Conservation (phyloP, 2,888 invertebrate genomes). For the Aphidoletes aphidimyza region DNA sequence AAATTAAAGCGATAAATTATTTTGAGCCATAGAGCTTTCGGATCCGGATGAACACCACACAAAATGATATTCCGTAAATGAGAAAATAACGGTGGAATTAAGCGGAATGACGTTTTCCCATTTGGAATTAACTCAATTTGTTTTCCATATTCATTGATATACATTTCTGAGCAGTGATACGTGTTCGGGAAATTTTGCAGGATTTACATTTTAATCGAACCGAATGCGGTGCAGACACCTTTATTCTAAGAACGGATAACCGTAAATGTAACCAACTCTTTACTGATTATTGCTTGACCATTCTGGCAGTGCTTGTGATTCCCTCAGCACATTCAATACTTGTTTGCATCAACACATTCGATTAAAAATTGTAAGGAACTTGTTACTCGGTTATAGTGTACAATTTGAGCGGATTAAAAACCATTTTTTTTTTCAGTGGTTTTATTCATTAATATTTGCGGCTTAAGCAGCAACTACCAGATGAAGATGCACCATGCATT, state of each 20-base stretch:
- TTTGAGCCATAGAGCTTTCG: not conserved
- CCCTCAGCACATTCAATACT: not conserved
- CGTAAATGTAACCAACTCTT: too few species aligned
- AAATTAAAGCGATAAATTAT: slow-evolving; percentile 43
- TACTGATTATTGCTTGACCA: slow-evolving; percentile 32
- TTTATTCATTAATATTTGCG: not conserved
- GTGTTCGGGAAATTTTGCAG: too few species aligned
- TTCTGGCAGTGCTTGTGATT: not conserved
- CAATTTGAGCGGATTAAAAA: not conserved
- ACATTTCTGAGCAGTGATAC: too few species aligned
- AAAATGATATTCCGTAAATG: slow-evolving; percentile 4
- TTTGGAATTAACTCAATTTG: too few species aligned
- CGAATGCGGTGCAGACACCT: too few species aligned
- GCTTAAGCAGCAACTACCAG: not conserved
- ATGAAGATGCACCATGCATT: not conserved
- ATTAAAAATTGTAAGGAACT: not conserved
- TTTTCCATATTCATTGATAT: not conserved
- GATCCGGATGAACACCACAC: not conserved
- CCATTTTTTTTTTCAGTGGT: not conserved
- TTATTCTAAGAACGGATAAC: too few species aligned
- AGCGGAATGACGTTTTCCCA: not conserved
- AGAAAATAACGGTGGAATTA: slow-evolving; percentile 43
- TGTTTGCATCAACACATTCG: not conserved
- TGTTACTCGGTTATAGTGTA: not conserved
- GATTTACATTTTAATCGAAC: too few species aligned